Percentiles rank a stretch among this genome's conserved stretches.
Conservation (phyloP, 1,140 invertebrate genomes). For the Wasmannia auropunctata region DNA sequence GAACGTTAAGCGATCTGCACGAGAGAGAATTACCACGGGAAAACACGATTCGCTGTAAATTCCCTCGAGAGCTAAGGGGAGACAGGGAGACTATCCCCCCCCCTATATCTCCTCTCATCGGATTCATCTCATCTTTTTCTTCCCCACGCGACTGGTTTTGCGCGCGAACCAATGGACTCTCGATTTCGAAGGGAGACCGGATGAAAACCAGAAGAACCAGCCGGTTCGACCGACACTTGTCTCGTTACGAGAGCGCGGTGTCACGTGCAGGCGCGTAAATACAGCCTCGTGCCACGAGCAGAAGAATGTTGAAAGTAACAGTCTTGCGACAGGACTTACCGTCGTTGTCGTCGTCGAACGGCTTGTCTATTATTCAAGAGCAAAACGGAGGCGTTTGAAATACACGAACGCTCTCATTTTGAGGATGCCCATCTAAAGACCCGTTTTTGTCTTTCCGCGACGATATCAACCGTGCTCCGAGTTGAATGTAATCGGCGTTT, state of each 20-base stretch:
- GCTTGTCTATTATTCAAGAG: background rate
- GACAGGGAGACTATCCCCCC: background rate
- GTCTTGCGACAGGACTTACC: background rate
- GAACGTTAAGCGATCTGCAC: conserved; percentile 27
- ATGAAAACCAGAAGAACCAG: conserved; percentile 59
- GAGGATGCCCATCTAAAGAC: background rate
- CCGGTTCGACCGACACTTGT: conserved; percentile 64
- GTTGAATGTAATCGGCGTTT: background rate
- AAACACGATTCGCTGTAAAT: conserved; percentile 71
- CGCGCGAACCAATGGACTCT: conserved; percentile 72
- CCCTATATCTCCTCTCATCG: background rate
- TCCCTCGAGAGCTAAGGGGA: conserved; percentile 49
- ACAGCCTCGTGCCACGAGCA: conserved; percentile 49
- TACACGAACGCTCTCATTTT: background rate
- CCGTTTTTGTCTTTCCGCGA: background rate
- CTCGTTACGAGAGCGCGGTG: conserved; percentile 64
- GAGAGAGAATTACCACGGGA: conserved; percentile 66
- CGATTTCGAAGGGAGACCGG: conserved; percentile 72
- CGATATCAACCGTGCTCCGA: background rate
- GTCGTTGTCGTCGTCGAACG: background rate
- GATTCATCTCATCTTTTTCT: conserved; percentile 56
- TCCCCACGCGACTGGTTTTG: conserved; percentile 71
- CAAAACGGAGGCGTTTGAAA: background rate
- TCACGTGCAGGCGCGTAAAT: conserved; percentile 64
- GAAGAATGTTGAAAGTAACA: conserved; percentile 37